Evolutionary conservation across 1,140 invertebrate species (phyloP).

Genomic region (Hirudo medicinalis): DNA sequence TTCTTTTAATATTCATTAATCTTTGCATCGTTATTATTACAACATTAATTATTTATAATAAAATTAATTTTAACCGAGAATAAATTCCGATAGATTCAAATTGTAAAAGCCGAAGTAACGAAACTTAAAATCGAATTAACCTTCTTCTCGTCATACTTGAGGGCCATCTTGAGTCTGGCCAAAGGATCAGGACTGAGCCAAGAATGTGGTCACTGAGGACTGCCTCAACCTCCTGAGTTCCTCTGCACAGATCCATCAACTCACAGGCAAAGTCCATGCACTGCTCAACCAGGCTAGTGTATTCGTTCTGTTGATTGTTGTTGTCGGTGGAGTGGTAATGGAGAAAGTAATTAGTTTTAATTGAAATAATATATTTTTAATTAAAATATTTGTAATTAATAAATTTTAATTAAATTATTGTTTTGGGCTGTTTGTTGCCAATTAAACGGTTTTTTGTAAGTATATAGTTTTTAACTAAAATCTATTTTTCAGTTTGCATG

Average conservation of each 20-base stretch:
- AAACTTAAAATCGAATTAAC: conserved; percentile 43
- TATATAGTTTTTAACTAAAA: too few species aligned
- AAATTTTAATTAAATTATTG: too few species aligned
- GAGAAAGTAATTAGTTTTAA: too few species aligned
- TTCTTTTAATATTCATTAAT: too few species aligned
- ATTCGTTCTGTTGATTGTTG: conserved; percentile 10
- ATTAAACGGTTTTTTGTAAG: too few species aligned
- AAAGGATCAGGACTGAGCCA: conserved; percentile 31
- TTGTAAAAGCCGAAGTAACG: background rate
- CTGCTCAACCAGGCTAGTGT: conserved; percentile 21
- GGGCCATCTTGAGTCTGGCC: conserved; percentile 26
- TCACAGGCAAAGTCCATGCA: conserved; percentile 24
- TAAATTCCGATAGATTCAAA: background rate
- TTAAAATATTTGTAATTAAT: too few species aligned
- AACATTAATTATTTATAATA: background rate
- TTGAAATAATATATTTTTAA: too few species aligned
- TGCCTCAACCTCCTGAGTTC: conserved; percentile 21
- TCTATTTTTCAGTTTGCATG: too few species aligned
- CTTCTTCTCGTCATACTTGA: conserved; percentile 29
- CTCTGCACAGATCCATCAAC: conserved; percentile 22
- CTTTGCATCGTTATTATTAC: background rate
- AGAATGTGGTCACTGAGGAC: conserved; percentile 16
- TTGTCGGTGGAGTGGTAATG: too few species aligned
- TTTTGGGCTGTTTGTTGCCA: too few species aligned
- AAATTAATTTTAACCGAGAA: background rate